Conservation (phyloP, 2,113 vertebrate species). For the Saguinus midas region DNA sequence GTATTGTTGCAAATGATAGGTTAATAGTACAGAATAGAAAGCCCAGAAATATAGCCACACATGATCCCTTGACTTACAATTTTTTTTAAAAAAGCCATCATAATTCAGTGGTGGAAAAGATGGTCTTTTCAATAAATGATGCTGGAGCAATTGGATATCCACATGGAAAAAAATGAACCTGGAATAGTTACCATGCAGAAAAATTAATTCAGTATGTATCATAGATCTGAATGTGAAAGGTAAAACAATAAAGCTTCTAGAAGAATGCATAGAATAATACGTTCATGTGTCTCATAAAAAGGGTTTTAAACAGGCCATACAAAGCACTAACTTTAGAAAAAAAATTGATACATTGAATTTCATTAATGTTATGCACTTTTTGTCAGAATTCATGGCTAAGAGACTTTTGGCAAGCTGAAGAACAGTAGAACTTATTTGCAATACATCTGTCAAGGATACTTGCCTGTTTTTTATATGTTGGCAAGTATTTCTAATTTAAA, state of each 20-base stretch:
- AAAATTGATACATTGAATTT: conserved; percentile 52
- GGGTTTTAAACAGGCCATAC: neutral
- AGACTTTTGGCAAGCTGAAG: conserved; percentile 53
- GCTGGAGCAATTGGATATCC: conserved; percentile 29
- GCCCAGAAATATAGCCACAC: neutral
- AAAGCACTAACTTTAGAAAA: conserved; percentile 30
- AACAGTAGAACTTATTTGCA: conserved; percentile 67
- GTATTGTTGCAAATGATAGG: neutral
- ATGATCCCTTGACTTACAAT: conserved; percentile 14
- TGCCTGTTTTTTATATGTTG: conserved; percentile 44
- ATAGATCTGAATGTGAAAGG: conserved; percentile 52
- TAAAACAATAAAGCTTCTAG: conserved; percentile 50
- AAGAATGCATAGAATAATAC: conserved; percentile 50
- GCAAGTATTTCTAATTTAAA: conserved; percentile 66
- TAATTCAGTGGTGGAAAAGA: conserved; percentile 37
- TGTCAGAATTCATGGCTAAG: conserved; percentile 61
- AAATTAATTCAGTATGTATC: conserved; percentile 62
- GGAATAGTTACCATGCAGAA: conserved; percentile 34
- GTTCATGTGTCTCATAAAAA: conserved; percentile 42
- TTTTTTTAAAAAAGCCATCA: neutral
- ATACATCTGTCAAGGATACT: conserved; percentile 60
- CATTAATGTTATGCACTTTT: conserved; percentile 62
- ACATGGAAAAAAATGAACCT: conserved; percentile 39
- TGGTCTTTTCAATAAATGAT: conserved; percentile 33
- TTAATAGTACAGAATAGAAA: neutral